A percentile compares a stretch with the other conserved stretches of the same genome.
Conservation (phyloP, 2,113 vertebrate genomes). For the Anarhynchus alexandrinus region DNA sequence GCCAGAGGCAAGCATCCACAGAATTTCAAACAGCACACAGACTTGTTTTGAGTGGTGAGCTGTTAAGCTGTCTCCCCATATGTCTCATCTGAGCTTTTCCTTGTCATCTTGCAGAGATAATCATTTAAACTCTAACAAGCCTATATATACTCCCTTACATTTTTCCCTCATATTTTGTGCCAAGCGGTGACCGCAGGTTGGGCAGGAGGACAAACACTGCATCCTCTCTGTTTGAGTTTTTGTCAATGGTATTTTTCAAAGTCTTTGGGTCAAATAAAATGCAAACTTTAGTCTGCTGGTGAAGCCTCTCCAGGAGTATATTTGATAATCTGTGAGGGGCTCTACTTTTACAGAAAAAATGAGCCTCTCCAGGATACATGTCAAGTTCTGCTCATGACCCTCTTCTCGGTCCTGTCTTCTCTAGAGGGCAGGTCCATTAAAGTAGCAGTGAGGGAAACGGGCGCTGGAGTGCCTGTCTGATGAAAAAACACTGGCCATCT, state of each 20-base stretch:
- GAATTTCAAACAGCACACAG: background rate
- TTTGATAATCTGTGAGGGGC: background rate
- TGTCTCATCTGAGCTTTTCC: background rate
- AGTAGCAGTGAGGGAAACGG: background rate
- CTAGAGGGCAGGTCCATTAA: background rate
- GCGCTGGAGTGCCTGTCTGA: background rate
- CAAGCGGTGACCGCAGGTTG: background rate
- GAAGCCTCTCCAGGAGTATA: background rate
- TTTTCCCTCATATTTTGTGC: background rate
- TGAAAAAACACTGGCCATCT: background rate
- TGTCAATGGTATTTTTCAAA: background rate
- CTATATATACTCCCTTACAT: background rate
- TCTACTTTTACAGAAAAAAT: background rate
- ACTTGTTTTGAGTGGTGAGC: background rate
- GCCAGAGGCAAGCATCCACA: background rate
- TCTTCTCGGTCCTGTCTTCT: background rate
- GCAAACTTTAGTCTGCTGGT: background rate
- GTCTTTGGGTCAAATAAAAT: background rate
- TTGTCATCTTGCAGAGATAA: background rate
- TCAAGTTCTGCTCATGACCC: background rate
- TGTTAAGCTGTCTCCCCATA: background rate
- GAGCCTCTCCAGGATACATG: background rate
- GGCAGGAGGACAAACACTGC: background rate
- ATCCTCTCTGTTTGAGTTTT: background rate
- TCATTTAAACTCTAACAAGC: background rate